phyloP scores from a whole-genome alignment of 1,140 invertebrate genomes.

The Trichonephila clavipes region DNA sequence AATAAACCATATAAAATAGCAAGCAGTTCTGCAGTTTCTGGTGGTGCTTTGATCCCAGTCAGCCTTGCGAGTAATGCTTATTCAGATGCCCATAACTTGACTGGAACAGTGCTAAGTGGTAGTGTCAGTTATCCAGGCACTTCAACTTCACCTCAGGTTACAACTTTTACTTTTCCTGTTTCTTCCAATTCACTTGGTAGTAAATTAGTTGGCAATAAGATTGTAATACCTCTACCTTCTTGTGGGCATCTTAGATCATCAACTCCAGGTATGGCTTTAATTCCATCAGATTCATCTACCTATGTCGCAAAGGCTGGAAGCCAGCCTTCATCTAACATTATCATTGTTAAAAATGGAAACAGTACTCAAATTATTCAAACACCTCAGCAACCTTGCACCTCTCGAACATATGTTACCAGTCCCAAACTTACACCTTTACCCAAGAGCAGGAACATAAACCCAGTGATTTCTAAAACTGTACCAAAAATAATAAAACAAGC shows the following conservation, averaged over 20 bases:
- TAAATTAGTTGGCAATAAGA: constrained; percentile 53
- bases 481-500: constrained; percentile 67
- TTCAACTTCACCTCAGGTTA: constrained; percentile 56
- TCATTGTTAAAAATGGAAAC: constrained; percentile 68
- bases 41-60: constrained; percentile 40
- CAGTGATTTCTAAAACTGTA: constrained; percentile 43
- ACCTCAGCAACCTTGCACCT: not conserved
- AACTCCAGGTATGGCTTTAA: constrained; percentile 33
- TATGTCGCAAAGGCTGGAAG: constrained; percentile 1
- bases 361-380: constrained; percentile 59
- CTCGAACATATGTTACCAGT: not conserved
- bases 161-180: constrained; percentile 65
- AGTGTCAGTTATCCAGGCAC: constrained; percentile 14
- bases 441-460: not conserved
- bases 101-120: constrained; percentile 14
- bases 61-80: not conserved
- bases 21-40: not conserved
- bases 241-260: constrained; percentile 35
- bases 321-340: constrained; percentile 28
- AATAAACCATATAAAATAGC: constrained; percentile 19
- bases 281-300: constrained; percentile 6
- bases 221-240: constrained; percentile 64
- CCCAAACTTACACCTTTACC: not conserved
- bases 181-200: constrained; percentile 46
- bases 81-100: constrained; percentile 36